Evolutionary conservation across 1,140 invertebrate genomes (phyloP).

Genomic region (Vollenhovia emeryi): DNA sequence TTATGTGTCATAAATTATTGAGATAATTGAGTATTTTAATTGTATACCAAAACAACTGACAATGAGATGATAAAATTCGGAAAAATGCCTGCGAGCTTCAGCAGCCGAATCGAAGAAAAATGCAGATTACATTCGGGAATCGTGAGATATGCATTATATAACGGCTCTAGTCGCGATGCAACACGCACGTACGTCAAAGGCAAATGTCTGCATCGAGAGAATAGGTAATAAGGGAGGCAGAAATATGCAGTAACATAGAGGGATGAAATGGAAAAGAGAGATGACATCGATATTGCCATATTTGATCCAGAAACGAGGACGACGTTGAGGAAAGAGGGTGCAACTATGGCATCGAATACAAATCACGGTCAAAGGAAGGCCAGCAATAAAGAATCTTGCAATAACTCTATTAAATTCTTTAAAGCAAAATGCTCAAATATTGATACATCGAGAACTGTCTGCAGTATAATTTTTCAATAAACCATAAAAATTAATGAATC

Average conservation of each 20-base stretch:
- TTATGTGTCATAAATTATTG: background rate
- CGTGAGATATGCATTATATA: conserved; percentile 31
- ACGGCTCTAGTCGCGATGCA: conserved; percentile 60
- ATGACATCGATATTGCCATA: conserved; percentile 24
- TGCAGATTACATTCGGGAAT: conserved; percentile 22
- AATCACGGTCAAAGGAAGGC: conserved; percentile 35
- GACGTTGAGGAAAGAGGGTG: conserved; percentile 9
- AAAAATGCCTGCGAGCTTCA: background rate
- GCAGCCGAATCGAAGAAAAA: background rate
- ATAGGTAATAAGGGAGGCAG: background rate
- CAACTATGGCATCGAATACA: conserved; percentile 32
- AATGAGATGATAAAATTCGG: background rate
- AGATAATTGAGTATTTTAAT: background rate
- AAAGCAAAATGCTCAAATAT: background rate
- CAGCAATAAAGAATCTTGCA: conserved; percentile 5
- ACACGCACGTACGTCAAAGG: conserved; percentile 47
- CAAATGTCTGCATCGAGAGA: conserved; percentile 30
- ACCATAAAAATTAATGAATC: background rate
- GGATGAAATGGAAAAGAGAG: conserved; percentile 21
- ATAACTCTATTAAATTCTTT: conserved; percentile 24
- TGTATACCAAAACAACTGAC: background rate
- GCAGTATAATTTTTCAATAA: conserved; percentile 14
- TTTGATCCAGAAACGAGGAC: conserved; percentile 37
- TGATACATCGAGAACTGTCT: background rate
- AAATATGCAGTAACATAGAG: conserved; percentile 1